A percentile compares a stretch with the other conserved stretches of the same genome.
Evolutionary conservation across 64 coral and sea anemone species (phyloP).

Genomic region (Montipora capricornis): DNA sequence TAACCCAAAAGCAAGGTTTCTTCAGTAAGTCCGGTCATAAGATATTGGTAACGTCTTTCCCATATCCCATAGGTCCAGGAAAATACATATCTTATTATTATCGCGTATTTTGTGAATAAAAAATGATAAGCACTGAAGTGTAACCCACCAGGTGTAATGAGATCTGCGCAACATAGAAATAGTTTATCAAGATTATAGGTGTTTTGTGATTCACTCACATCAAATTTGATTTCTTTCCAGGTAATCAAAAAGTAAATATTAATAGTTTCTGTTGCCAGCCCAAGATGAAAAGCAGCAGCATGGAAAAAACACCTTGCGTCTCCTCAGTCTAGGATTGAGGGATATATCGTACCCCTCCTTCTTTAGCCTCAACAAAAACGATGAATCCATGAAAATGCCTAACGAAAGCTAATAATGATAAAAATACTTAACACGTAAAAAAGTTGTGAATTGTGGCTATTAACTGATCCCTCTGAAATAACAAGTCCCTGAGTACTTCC

Average conservation of each 20-base stretch:
- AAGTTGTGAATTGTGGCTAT: too few species aligned
- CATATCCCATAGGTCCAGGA: background rate
- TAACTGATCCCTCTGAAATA: too few species aligned
- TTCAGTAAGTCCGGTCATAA: background rate
- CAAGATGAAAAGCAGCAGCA: slow-evolving; percentile 53
- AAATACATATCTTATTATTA: background rate
- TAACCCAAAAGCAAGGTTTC: background rate
- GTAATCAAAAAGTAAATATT: slow-evolving; percentile 51
- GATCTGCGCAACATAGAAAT: background rate
- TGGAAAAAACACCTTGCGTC: slow-evolving; percentile 62
- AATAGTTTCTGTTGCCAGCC: slow-evolving; percentile 15
- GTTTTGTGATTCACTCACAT: slow-evolving; percentile 28
- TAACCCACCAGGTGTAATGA: background rate
- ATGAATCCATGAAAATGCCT: background rate
- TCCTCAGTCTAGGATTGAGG: slow-evolving; percentile 50
- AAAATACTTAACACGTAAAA: background rate
- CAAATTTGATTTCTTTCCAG: slow-evolving; percentile 54
- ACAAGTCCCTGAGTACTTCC: background rate
- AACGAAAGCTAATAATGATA: background rate
- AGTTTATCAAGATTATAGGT: background rate
- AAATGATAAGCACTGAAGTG: background rate
- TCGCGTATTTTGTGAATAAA: background rate
- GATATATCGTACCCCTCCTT: slow-evolving; percentile 59
- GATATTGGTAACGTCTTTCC: background rate
- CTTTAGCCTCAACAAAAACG: slow-evolving; percentile 13